Evolutionary conservation across 2,113 vertebrate species (phyloP).

Genomic region (Ardeotis arabs): DNA sequence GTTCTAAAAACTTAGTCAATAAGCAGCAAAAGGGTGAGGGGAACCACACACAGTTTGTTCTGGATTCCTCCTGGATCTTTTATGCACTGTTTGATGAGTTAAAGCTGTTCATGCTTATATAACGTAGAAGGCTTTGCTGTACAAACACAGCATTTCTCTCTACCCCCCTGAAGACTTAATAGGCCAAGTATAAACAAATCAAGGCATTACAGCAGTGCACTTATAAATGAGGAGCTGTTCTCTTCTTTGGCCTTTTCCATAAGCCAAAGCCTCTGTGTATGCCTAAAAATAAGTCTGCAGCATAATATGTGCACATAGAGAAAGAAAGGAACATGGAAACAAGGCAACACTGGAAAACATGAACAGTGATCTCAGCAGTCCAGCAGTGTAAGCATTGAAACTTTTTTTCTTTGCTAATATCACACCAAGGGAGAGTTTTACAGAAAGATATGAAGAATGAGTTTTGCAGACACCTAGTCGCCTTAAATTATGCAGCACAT

Average conservation of each 20-base stretch:
- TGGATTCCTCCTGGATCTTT: neutral
- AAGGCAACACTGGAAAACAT: neutral
- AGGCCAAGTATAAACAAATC: neutral
- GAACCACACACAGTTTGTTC: neutral
- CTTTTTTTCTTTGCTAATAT: neutral
- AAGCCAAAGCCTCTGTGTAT: neutral
- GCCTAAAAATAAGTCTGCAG: neutral
- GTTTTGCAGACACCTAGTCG: neutral
- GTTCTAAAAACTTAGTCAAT: neutral
- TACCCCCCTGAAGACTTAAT: neutral
- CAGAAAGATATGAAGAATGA: neutral
- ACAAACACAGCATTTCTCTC: neutral
- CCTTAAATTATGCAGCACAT: neutral
- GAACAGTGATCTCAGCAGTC: neutral
- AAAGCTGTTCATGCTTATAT: neutral
- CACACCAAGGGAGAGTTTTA: neutral
- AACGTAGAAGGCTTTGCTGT: neutral
- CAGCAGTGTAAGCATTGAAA: neutral
- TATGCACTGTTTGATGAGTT: neutral
- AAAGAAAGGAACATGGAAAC: neutral
- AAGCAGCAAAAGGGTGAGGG: neutral
- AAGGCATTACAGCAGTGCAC: neutral
- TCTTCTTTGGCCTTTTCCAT: neutral
- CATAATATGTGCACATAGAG: neutral
- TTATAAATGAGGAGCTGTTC: neutral